These are phyloP conservation scores for Nomada fucata DNA, from an alignment of 2,888 invertebrate species.

Conservation along the genomic window DNA sequence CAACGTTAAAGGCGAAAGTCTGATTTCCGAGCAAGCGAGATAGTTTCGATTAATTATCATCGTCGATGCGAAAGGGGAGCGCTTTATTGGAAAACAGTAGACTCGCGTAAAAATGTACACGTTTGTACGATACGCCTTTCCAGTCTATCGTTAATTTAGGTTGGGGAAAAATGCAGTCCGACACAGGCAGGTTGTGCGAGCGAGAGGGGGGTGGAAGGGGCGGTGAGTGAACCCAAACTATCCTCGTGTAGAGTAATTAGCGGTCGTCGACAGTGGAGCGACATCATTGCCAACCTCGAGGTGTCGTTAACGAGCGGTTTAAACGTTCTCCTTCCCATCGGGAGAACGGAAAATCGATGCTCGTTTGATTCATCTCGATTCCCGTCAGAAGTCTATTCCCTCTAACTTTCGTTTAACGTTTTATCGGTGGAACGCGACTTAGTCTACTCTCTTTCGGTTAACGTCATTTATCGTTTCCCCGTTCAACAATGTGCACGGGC, in stretches of 20 bases:
- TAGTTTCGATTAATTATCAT: slow-evolving; percentile 50
- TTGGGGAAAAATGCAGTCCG: background rate
- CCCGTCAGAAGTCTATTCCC: background rate
- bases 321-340: slow-evolving; percentile 37
- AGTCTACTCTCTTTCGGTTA: background rate
- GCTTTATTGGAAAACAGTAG: slow-evolving; percentile 43
- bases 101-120: slow-evolving; percentile 27
- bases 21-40: slow-evolving; percentile 14
- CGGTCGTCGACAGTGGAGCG: slow-evolving; percentile 44
- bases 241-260: slow-evolving; percentile 66
- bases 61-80: slow-evolving; percentile 43
- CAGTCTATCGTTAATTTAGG: slow-evolving; percentile 46
- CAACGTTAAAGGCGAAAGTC: background rate
- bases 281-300: slow-evolving; percentile 48
- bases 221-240: slow-evolving; percentile 54
- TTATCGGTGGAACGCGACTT: background rate
- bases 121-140: background rate
- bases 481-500: no score
- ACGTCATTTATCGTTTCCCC: background rate
- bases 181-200: background rate
- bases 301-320: slow-evolving; percentile 64
- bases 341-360: slow-evolving; percentile 26
- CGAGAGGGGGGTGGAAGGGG: background rate
- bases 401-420: slow-evolving; percentile 15
- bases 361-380: slow-evolving; percentile 37